Evolutionary conservation across 2,888 invertebrate species (phyloP), one percentile per base, ranked within the genome.

Genomic region (Villa cingulata): DNA sequence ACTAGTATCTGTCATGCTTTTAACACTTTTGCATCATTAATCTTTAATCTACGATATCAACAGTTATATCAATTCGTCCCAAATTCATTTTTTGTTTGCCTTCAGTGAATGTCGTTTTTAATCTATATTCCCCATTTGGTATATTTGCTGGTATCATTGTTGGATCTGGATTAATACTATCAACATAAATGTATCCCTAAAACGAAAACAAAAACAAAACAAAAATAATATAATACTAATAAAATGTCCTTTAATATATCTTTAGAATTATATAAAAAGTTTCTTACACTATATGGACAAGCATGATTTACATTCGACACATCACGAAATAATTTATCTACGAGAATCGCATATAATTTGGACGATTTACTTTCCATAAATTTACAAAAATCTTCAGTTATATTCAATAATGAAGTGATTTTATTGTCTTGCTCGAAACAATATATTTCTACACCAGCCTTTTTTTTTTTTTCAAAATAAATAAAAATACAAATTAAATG

Each of bases 381-480:
- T 9, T 34, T 49, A 23, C 49, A 49, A 36, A 49, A 49, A 37
- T 49, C 49, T 32, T 49, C 45, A 6, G 49, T 49, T 19, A 39
- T 38, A 45, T 49, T 49, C 14, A 49, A 42, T 9, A 49, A 17
- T 17, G 43, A 40, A 23, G 39, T 43, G 17, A 16, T 16, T 36
- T 36, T 36, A 16, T 16, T 15, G 15, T 36, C 15, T 36, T 36
- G 36, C 4, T 23, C 4, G 4, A 23, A 23, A 23, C n/a, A n/a
- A n/a, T 23, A 6, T 6, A 23, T 23, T 23, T 23, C 23, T 7
- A 23, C 5, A 23, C 7, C 7, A 23, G 7, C 23, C 23, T 23
- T 23, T 23, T 23, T 23, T 23, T 23, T 23, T 23, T 23, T 23
- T 7, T 23, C 7, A 7, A 23, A 23, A 7, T 6, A 23, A 23